phyloP scores from a whole-genome alignment of 2,797 vertebrate genomes.

The Alca torda region DNA sequence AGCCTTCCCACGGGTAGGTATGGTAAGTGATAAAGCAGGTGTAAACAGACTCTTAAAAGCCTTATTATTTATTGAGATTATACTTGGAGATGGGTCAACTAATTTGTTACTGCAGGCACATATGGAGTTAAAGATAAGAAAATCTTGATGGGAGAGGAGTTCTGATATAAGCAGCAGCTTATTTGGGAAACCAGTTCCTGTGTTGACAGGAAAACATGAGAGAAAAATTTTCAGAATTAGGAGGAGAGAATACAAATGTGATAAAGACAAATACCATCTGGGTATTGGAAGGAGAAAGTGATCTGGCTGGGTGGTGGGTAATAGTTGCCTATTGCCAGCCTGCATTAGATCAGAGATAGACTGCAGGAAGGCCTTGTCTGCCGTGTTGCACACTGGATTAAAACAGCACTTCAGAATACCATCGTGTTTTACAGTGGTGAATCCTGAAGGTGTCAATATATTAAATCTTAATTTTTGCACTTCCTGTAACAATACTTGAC shows the following conservation, averaged over 20 bases:
- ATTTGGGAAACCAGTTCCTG: not conserved
- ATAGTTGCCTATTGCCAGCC: not conserved
- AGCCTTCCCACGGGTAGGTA: not conserved
- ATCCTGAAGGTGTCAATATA: not conserved
- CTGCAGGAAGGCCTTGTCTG: not conserved
- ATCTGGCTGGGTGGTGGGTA: not conserved
- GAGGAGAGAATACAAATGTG: not conserved
- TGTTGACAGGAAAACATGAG: not conserved
- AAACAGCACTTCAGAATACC: not conserved
- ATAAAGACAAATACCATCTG: not conserved
- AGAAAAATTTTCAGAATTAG: not conserved
- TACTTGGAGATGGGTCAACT: not conserved
- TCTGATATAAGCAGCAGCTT: not conserved
- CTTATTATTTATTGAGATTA: not conserved
- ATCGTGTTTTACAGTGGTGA: accelerated
- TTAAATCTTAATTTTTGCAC: not conserved
- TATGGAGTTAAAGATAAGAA: not conserved
- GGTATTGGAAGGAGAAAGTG: not conserved
- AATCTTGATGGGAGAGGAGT: not conserved
- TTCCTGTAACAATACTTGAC: not conserved
- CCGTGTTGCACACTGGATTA: not conserved
- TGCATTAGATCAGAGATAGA: not conserved
- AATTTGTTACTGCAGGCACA: not conserved
- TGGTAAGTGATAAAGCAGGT: not conserved
- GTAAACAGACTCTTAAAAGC: not conserved